phyloP scores from a whole-genome alignment of 1,140 invertebrate species.

The Heliconius himera region DNA sequence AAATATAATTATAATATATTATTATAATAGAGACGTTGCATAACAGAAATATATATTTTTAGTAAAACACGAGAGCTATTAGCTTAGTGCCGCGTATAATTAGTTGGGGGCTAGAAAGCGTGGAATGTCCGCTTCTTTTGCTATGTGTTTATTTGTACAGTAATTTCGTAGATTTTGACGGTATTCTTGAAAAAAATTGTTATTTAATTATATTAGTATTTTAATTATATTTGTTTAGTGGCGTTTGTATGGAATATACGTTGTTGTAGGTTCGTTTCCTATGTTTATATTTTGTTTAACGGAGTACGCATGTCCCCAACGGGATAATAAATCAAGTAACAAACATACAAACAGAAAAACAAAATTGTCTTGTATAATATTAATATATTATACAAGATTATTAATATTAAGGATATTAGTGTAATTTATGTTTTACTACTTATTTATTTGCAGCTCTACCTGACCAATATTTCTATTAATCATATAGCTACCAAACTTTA shows the following conservation, averaged over 20 bases:
- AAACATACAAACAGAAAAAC: too few species aligned
- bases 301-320: too few species aligned
- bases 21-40: background rate
- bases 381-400: too few species aligned
- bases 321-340: too few species aligned
- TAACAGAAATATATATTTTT: slow-evolving; percentile 10
- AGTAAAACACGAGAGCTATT: slow-evolving; percentile 12
- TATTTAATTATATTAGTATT: background rate
- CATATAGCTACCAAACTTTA: too few species aligned
- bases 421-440: too few species aligned
- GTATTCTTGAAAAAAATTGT: background rate
- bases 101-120: slow-evolving; percentile 7
- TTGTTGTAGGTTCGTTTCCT: background rate
- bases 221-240: background rate
- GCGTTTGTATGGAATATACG: background rate
- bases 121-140: background rate
- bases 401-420: too few species aligned
- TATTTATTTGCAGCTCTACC: too few species aligned
- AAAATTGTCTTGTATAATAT: too few species aligned
- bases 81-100: background rate
- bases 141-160: background rate
- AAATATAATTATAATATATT: background rate
- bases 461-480: too few species aligned
- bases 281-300: too few species aligned
- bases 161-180: background rate